Conservation (phyloP, 1,140 invertebrate genomes). For the Notospermus geniculatus region DNA sequence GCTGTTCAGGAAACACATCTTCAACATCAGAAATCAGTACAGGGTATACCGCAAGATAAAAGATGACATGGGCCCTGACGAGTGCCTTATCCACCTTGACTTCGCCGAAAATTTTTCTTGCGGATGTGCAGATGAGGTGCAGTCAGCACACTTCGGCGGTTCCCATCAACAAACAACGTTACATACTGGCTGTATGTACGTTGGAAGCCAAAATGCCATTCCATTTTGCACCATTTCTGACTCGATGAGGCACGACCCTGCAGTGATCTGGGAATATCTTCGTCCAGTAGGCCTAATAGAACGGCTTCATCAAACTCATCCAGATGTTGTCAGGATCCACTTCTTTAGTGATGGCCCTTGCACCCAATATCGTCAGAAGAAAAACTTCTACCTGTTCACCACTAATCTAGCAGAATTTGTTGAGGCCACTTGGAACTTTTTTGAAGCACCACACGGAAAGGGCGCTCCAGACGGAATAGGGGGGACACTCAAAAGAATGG, state of each 20-base stretch:
- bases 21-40: constrained; percentile 15
- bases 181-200: constrained; percentile 21
- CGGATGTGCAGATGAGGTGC: constrained; percentile 19
- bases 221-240: constrained; percentile 14
- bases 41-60: background rate
- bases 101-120: constrained; percentile 24
- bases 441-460: constrained; percentile 54
- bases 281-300: constrained; percentile 7
- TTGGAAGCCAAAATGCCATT: background rate
- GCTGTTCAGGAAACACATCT: background rate
- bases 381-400: constrained; percentile 8
- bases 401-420: background rate
- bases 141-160: constrained; percentile 20
- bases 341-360: constrained; percentile 12
- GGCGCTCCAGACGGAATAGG: constrained; percentile 55
- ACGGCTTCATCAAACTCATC: background rate
- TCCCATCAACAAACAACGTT: constrained; percentile 19
- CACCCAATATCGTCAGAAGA: constrained; percentile 15
- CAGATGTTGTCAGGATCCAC: background rate
- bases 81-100: constrained; percentile 16
- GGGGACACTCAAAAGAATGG: constrained; percentile 46
- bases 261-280: constrained; percentile 13
- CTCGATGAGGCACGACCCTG: constrained; percentile 9
- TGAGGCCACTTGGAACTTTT: constrained; percentile 47
- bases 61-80: background rate